Percentiles rank a stretch among this genome's conserved stretches.
Evolutionary conservation across 2,113 vertebrate genomes (phyloP).

Genomic region (Columba janthina): DNA sequence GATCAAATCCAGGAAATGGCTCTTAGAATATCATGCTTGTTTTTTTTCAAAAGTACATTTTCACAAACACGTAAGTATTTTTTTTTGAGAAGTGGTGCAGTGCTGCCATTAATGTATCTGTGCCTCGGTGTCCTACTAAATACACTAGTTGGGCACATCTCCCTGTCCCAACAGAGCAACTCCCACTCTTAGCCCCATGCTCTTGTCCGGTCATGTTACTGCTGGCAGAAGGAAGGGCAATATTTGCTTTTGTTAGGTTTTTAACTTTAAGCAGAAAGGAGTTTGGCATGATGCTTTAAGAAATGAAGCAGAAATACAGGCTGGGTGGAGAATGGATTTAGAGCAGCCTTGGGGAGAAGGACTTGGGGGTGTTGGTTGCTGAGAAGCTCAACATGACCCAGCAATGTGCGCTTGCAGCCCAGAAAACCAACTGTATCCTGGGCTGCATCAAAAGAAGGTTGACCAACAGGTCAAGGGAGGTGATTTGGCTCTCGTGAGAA

Average conservation of each 20-base stretch:
- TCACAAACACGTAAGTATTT: no score
- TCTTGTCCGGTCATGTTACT: neutral
- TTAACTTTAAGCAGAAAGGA: neutral
- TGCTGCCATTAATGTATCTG: neutral
- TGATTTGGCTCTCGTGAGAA: no score
- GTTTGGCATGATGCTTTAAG: neutral
- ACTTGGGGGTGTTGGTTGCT: no score
- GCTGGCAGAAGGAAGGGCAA: neutral
- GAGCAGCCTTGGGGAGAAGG: no score
- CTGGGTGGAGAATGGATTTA: no score
- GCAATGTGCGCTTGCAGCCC: no score
- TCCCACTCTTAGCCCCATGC: neutral
- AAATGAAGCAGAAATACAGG: neutral
- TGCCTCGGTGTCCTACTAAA: neutral
- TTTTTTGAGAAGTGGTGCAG: neutral
- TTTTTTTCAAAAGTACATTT: neutral
- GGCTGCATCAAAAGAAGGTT: no score
- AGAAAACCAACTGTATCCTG: no score
- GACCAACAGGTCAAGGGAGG: no score
- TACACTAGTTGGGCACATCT: neutral
- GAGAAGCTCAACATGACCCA: no score
- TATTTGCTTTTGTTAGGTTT: slow-evolving; percentile 15
- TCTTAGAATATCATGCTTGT: neutral
- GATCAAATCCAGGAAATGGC: neutral
- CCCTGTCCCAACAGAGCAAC: neutral